Conservation (phyloP, 1,140 invertebrate species). For the Bombus waltoni region DNA sequence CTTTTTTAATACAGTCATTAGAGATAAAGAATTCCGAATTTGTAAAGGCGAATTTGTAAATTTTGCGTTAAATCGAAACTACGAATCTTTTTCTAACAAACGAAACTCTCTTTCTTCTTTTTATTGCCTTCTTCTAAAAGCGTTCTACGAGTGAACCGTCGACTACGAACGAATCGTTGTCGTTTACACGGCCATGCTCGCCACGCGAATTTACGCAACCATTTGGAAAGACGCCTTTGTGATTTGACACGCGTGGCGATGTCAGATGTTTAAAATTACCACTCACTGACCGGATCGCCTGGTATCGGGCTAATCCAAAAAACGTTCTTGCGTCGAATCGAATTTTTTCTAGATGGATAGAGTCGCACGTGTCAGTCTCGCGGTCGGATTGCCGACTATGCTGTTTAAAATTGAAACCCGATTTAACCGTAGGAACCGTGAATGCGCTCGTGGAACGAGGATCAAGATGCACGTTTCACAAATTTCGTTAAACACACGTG, state of each 20-base stretch:
- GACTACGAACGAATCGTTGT: slow-evolving; percentile 38
- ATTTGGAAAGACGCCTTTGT: slow-evolving; percentile 5
- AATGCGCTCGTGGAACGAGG: not conserved
- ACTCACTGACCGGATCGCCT: not conserved
- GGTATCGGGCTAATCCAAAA: slow-evolving; percentile 35
- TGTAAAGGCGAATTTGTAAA: no score
- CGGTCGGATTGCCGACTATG: slow-evolving; percentile 5
- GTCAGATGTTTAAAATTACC: slow-evolving; percentile 58
- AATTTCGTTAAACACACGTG: not conserved
- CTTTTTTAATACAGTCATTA: not conserved
- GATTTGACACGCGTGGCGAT: slow-evolving; percentile 39
- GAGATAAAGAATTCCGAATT: not conserved
- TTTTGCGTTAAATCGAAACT: not conserved
- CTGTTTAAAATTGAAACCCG: slow-evolving; percentile 38
- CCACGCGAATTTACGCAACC: slow-evolving; percentile 19
- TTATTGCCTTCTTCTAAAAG: slow-evolving; percentile 10
- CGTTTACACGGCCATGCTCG: slow-evolving; percentile 30
- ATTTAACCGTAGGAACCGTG: slow-evolving; percentile 49
- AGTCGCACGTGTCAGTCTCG: slow-evolving; percentile 50
- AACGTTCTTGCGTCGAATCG: slow-evolving; percentile 63
- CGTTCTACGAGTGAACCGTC: not conserved
- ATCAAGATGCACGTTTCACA: not conserved
- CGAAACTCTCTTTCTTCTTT: not conserved
- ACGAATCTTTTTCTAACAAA: not conserved
- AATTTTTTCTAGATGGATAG: slow-evolving; percentile 59